These are phyloP conservation scores for Isurus oxyrinchus DNA, from an alignment of 2,113 vertebrate species.

Conservation along the genomic window DNA sequence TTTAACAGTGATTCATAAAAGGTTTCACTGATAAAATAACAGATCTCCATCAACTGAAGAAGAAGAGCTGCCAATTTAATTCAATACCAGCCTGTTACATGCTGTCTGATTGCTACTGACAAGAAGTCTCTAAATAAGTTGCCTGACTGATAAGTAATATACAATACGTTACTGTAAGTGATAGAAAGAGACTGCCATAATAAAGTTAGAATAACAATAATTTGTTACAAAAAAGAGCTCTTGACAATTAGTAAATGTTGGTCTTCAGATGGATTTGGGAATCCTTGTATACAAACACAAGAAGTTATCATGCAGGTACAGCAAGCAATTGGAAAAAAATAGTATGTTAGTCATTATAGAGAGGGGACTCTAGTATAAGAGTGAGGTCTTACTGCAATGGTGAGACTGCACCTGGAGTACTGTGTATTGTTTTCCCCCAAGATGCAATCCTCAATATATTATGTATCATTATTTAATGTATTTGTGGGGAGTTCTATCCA, in stretches of 20 bases:
- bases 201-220: not conserved
- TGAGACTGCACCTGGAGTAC: too few species aligned
- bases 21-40: not conserved
- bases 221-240: not conserved
- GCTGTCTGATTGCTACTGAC: too few species aligned
- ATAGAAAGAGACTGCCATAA: not conserved
- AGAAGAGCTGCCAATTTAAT: not conserved
- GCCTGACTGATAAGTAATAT: not conserved
- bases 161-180: not conserved
- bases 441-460: not conserved
- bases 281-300: too few species aligned
- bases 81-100: not conserved
- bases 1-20: not conserved
- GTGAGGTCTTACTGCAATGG: too few species aligned
- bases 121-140: not conserved
- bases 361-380: too few species aligned
- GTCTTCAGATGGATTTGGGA: too few species aligned
- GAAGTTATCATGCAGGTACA: too few species aligned
- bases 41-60: not conserved
- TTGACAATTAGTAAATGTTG: not conserved
- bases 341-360: too few species aligned
- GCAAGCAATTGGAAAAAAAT: too few species aligned
- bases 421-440: not conserved
- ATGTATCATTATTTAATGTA: not conserved
- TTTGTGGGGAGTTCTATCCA: not conserved